phyloP scores from a whole-genome alignment of 1,140 invertebrate genomes.

The Cardiocondyla obscurior region DNA sequence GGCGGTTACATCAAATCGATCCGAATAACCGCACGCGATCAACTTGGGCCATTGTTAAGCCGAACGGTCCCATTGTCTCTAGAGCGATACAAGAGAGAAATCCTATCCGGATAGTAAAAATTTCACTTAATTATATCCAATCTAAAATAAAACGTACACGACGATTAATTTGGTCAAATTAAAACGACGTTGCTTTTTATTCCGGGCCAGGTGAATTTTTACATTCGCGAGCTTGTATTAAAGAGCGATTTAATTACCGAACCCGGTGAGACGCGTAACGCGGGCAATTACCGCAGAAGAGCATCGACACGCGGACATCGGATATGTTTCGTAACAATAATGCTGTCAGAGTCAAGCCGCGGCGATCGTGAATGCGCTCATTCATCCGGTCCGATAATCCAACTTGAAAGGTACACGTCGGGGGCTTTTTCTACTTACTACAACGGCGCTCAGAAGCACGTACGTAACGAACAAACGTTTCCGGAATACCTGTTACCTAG shows the following conservation, averaged over 20 bases:
- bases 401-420: conserved; percentile 59
- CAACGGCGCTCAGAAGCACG: conserved; percentile 70
- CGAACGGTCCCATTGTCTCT: conserved; percentile 59
- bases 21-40: conserved; percentile 33
- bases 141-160: neutral
- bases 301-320: conserved; percentile 31
- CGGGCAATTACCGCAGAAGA: conserved; percentile 32
- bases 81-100: neutral
- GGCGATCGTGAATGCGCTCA: conserved; percentile 50
- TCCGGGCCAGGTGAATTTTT: neutral
- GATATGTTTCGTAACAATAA: conserved; percentile 44
- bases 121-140: neutral
- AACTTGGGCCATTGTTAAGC: conserved; percentile 29
- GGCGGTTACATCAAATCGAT: conserved; percentile 22
- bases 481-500: conserved; percentile 80
- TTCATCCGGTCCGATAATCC: conserved; percentile 55
- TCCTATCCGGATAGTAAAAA: neutral
- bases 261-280: conserved; percentile 6
- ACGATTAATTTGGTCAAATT: too few relatives aligned
- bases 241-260: conserved; percentile 41
- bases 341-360: conserved; percentile 48
- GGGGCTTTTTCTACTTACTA: conserved; percentile 69
- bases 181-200: neutral
- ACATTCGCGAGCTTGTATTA: neutral
- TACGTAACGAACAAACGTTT: conserved; percentile 81